phyloP scores from a whole-genome alignment of 2,797 vertebrate genomes.

The Galago senegalensis region DNA sequence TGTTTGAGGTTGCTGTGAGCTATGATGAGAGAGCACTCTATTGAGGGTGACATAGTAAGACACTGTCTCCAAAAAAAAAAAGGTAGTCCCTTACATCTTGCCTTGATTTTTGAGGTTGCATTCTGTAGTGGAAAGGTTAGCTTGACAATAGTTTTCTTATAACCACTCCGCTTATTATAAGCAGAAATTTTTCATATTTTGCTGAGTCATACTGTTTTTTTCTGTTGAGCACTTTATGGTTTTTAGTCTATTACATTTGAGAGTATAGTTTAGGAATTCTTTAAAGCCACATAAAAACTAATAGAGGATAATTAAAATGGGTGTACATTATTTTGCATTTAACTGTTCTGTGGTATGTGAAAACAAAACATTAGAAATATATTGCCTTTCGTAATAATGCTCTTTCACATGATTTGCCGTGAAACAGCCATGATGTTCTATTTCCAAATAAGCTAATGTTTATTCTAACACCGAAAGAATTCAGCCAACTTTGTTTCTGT shows the following conservation, averaged over 20 bases:
- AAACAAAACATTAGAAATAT: conserved; percentile 43
- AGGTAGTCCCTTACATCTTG: background rate
- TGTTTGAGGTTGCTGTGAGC: no score
- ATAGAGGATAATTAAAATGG: conserved; percentile 63
- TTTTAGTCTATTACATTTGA: conserved; percentile 60
- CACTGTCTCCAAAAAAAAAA: background rate
- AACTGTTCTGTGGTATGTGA: conserved; percentile 50
- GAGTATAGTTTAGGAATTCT: conserved; percentile 67
- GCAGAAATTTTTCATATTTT: conserved; percentile 2
- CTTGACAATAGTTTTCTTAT: background rate
- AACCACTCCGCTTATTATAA: conserved; percentile 49
- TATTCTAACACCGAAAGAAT: background rate
- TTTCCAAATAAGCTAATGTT: conserved; percentile 2
- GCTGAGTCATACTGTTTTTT: background rate
- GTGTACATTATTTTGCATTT: conserved; percentile 59
- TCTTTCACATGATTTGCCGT: conserved; percentile 19
- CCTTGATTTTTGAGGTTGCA: conserved; percentile 14
- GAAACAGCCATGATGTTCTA: background rate
- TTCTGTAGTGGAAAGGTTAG: background rate
- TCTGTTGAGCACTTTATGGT: conserved; percentile 76
- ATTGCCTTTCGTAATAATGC: conserved; percentile 62
- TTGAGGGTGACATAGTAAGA: no score
- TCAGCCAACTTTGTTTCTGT: conserved; percentile 39
- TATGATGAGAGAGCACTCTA: no score
- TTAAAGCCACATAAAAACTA: conserved; percentile 68